These are phyloP conservation scores for Nasonia giraulti DNA, from an alignment of 1,140 invertebrate species.

Conservation along the genomic window DNA sequence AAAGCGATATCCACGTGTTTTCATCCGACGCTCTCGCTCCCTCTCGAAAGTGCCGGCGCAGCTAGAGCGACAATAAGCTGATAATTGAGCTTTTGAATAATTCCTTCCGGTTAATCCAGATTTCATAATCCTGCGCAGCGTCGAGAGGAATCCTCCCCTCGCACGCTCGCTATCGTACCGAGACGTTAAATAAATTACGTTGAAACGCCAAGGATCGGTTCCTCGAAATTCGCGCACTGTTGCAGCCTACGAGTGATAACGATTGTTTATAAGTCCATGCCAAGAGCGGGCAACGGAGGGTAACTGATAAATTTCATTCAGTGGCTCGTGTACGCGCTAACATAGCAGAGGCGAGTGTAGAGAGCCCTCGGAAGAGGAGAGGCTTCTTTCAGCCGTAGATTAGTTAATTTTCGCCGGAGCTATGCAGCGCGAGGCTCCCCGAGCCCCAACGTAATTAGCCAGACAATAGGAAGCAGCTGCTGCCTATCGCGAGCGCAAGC, in stretches of 20 bases:
- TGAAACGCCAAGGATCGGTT: not conserved
- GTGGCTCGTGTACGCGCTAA: not conserved
- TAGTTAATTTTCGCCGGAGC: constrained; percentile 65
- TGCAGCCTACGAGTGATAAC: not conserved
- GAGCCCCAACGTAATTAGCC: constrained; percentile 66
- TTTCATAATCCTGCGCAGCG: constrained; percentile 45
- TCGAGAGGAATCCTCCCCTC: not conserved
- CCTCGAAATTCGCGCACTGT: too few relatives aligned
- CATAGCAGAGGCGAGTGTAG: not conserved
- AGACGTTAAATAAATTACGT: not conserved
- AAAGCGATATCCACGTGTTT: not conserved
- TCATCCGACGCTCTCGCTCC: constrained; percentile 29
- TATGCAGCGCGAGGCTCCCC: constrained; percentile 54
- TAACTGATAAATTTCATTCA: constrained; percentile 44
- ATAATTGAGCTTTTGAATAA: constrained; percentile 71
- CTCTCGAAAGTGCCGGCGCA: constrained; percentile 59
- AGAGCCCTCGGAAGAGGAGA: constrained; percentile 1
- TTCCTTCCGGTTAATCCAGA: constrained; percentile 65
- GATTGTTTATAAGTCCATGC: too few relatives aligned
- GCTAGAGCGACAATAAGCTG: constrained; percentile 69
- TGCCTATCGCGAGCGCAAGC: constrained; percentile 60
- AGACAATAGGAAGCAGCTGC: constrained; percentile 66
- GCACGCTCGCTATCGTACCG: too few relatives aligned
- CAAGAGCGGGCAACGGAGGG: not conserved
- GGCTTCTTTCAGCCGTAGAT: constrained; percentile 64